Conservation (phyloP, 2,113 vertebrate genomes). For the Sula dactylatra region DNA sequence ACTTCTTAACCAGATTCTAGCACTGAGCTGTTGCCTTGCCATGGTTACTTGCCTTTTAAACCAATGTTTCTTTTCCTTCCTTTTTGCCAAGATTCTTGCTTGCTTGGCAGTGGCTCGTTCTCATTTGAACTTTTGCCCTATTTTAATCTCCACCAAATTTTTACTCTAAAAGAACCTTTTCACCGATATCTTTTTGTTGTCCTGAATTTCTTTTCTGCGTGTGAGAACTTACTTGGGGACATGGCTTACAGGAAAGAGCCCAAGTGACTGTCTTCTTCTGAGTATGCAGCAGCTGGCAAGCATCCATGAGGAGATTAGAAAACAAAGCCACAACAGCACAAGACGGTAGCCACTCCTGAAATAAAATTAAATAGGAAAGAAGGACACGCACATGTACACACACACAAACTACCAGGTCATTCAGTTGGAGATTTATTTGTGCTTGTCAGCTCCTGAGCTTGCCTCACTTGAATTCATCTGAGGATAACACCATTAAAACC, state of each 20-base stretch:
- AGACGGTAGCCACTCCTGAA: slow-evolving; percentile 64
- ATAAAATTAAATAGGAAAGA: slow-evolving; percentile 61
- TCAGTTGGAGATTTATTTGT: slow-evolving; percentile 17
- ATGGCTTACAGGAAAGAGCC: slow-evolving; percentile 59
- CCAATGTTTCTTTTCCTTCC: slow-evolving; percentile 70
- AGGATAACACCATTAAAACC: neutral
- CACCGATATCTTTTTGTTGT: slow-evolving; percentile 73
- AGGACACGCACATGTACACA: slow-evolving; percentile 34
- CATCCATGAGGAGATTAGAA: slow-evolving; percentile 51
- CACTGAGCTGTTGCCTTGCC: slow-evolving; percentile 77
- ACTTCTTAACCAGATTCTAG: slow-evolving; percentile 87
- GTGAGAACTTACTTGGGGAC: slow-evolving; percentile 71
- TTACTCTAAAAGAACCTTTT: slow-evolving; percentile 76
- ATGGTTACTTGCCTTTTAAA: slow-evolving; percentile 87
- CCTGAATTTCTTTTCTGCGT: slow-evolving; percentile 67
- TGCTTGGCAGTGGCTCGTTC: slow-evolving; percentile 69
- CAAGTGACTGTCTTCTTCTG: slow-evolving; percentile 64
- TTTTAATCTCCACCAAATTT: slow-evolving; percentile 81
- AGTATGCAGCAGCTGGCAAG: slow-evolving; percentile 58
- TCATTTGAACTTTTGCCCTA: slow-evolving; percentile 79
- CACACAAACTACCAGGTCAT: neutral
- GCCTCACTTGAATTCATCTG: neutral
- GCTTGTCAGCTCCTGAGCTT: neutral
- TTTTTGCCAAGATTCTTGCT: slow-evolving; percentile 73
- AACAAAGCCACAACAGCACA: slow-evolving; percentile 44